These are phyloP conservation scores for Troilus luridus DNA, from an alignment of 2,888 invertebrate species.

Conservation along the genomic window DNA sequence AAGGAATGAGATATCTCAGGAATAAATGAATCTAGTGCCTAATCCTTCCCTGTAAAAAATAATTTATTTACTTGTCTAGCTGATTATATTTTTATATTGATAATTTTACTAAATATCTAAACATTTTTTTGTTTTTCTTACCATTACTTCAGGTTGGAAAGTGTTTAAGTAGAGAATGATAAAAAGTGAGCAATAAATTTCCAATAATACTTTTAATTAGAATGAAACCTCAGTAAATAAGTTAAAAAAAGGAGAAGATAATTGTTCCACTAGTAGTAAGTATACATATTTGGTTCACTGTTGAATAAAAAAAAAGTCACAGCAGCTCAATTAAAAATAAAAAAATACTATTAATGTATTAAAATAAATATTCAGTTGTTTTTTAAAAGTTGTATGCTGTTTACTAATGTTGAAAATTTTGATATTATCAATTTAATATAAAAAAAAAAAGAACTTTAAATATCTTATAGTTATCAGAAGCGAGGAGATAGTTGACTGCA, in stretches of 20 bases:
- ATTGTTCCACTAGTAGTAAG: background rate
- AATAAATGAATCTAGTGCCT: background rate
- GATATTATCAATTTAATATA: no score
- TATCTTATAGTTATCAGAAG: no score
- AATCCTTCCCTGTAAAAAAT: background rate
- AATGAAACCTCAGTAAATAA: no score
- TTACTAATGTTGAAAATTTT: no score
- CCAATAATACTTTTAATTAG: no score
- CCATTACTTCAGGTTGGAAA: background rate
- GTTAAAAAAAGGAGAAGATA: no score
- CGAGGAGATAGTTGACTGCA: no score
- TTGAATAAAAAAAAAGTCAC: background rate
- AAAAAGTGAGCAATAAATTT: conserved; percentile 14
- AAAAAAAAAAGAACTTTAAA: no score
- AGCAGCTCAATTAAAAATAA: background rate
- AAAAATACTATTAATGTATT: no score
- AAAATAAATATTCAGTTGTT: no score
- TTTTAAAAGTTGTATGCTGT: no score
- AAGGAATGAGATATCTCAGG: background rate
- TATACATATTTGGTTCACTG: background rate
- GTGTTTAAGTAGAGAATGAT: background rate
- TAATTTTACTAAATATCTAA: background rate
- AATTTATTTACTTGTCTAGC: background rate
- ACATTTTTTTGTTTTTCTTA: background rate
- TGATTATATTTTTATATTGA: conserved; percentile 1